Evolutionary conservation across 2,888 invertebrate genomes (phyloP).

Genomic region (Acleris cristana): DNA sequence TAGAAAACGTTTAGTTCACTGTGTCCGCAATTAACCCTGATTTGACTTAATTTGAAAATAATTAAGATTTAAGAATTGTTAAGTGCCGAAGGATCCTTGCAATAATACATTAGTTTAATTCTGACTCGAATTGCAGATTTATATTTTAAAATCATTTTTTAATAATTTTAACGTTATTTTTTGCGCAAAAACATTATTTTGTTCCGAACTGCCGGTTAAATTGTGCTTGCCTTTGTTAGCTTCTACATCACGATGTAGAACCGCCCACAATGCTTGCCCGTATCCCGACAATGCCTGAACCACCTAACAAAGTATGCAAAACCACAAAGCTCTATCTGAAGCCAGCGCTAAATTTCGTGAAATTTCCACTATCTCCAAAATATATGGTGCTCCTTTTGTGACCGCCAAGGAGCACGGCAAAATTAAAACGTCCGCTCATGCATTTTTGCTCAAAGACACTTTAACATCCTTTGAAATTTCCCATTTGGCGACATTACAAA

Average conservation of each 20-base stretch:
- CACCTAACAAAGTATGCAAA: neutral
- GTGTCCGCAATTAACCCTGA: no score
- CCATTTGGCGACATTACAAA: slow-evolving; percentile 38
- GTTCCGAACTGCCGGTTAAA: no score
- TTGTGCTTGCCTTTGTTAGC: neutral
- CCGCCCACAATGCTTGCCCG: neutral
- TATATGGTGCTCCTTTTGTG: slow-evolving; percentile 9
- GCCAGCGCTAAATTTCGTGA: neutral
- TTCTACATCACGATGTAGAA: neutral
- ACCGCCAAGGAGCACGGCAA: slow-evolving; percentile 2
- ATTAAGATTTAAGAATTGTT: no score
- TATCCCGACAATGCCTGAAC: neutral
- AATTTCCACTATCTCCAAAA: slow-evolving; percentile 12
- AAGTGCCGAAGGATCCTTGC: no score
- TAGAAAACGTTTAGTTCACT: no score
- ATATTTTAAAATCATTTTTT: no score
- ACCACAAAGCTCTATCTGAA: slow-evolving; percentile 3
- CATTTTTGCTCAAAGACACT: neutral
- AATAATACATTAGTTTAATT: no score
- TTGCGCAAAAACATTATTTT: no score
- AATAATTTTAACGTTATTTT: no score
- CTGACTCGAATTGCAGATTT: no score
- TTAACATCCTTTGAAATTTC: neutral
- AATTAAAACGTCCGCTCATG: slow-evolving; percentile 10
- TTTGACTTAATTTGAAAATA: no score